Evolutionary conservation across 2,888 invertebrate species (phyloP).

Genomic region (Amblyjoppa fuscipennis): DNA sequence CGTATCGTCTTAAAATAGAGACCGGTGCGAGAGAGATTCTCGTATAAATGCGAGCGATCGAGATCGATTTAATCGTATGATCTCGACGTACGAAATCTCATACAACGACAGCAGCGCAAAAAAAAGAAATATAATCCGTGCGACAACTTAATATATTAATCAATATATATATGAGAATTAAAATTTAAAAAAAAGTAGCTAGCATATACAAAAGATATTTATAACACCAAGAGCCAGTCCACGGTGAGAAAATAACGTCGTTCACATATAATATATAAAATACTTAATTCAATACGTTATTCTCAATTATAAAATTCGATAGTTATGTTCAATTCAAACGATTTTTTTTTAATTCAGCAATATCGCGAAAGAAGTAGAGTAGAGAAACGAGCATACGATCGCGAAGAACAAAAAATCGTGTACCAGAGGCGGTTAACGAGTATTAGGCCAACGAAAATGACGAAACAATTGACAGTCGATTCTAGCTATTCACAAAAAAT

Average conservation of each 20-base stretch:
- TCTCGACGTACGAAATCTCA: conserved; percentile 45
- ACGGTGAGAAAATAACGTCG: conserved; percentile 75
- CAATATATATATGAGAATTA: conserved; percentile 54
- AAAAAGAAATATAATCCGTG: conserved; percentile 33
- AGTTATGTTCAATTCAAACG: conserved; percentile 43
- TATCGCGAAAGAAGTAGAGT: conserved; percentile 4
- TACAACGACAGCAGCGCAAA: conserved; percentile 35
- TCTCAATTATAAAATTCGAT: conserved; percentile 62
- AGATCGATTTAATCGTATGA: conserved; percentile 24
- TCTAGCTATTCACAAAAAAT: conserved; percentile 11
- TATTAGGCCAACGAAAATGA: conserved; percentile 52
- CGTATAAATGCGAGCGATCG: conserved; percentile 2
- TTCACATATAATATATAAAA: conserved; percentile 70
- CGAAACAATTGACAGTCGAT: conserved; percentile 26
- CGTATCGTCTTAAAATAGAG: conserved; percentile 6
- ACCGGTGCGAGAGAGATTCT: conserved; percentile 12
- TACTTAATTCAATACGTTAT: conserved; percentile 61
- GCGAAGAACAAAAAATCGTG: conserved; percentile 25
- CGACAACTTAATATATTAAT: conserved; percentile 64
- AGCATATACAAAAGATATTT: conserved; percentile 78
- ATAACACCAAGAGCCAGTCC: conserved; percentile 78
- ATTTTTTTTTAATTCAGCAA: conserved; percentile 7
- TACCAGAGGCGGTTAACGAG: conserved; percentile 59
- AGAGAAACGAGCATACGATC: conserved; percentile 7
- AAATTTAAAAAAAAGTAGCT: conserved; percentile 49